These are phyloP conservation scores for Lagria hirta DNA, from an alignment of 2,888 invertebrate species.

Conservation along the genomic window DNA sequence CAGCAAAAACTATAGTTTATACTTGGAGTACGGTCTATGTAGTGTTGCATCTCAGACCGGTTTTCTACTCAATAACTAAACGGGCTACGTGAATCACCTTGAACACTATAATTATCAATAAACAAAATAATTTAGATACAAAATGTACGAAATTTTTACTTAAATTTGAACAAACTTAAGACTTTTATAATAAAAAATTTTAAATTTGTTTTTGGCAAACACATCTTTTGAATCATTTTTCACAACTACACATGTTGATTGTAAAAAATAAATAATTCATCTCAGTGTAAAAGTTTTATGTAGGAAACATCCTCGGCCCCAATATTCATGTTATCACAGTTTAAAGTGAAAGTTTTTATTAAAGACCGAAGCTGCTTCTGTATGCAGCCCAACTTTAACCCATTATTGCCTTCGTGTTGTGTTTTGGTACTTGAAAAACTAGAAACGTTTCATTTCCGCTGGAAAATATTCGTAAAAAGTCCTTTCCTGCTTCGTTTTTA, in stretches of 20 bases:
- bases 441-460: conserved; percentile 16
- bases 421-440: conserved; percentile 7
- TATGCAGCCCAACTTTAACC: conserved; percentile 16
- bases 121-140: too few relatives aligned
- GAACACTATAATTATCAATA: too few relatives aligned
- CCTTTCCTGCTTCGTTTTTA: conserved; percentile 27
- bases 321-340: conserved; percentile 9
- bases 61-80: too few relatives aligned
- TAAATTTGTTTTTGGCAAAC: too few relatives aligned
- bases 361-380: conserved; percentile 2
- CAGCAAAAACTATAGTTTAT: too few relatives aligned
- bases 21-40: too few relatives aligned
- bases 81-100: too few relatives aligned
- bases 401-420: conserved; percentile 13
- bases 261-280: conserved; percentile 22
- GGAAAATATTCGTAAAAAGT: conserved; percentile 25
- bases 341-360: conserved; percentile 17
- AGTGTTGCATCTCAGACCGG: too few relatives aligned
- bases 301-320: conserved; percentile 6
- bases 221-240: too few relatives aligned
- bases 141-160: too few relatives aligned
- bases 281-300: conserved; percentile 7
- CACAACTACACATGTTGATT: conserved; percentile 12
- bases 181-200: too few relatives aligned
- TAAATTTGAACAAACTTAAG: too few relatives aligned